Conservation (phyloP, 2,113 vertebrate genomes). For the Periophthalmus modestus region DNA sequence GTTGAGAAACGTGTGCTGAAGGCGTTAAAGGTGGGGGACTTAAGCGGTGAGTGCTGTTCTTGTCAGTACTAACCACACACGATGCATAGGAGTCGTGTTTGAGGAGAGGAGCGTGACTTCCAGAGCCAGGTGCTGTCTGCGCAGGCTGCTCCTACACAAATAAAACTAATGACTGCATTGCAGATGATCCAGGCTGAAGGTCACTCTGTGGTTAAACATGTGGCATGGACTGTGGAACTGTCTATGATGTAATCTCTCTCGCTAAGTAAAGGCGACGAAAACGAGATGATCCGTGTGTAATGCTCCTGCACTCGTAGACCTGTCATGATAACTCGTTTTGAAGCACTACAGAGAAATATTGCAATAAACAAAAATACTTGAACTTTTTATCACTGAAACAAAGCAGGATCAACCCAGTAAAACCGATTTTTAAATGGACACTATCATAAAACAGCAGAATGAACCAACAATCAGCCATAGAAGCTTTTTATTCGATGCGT, state of each 20-base stretch:
- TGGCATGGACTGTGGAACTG: too few relatives aligned
- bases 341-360: too few relatives aligned
- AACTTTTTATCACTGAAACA: too few relatives aligned
- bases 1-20: conserved; percentile 62
- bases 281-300: conserved; percentile 31
- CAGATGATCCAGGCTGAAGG: conserved; percentile 69
- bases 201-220: conserved; percentile 41
- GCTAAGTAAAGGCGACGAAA: conserved; percentile 19
- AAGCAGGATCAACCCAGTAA: too few relatives aligned
- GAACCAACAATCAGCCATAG: too few relatives aligned
- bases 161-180: conserved; percentile 69
- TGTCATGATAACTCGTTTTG: too few relatives aligned
- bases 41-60: conserved; percentile 58
- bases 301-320: neutral
- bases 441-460: too few relatives aligned
- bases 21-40: conserved; percentile 44
- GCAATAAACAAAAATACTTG: too few relatives aligned
- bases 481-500: too few relatives aligned
- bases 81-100: neutral
- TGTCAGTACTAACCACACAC: neutral
- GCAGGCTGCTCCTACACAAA: conserved; percentile 40
- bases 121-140: conserved; percentile 18
- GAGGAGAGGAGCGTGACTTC: neutral
- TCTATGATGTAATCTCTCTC: conserved; percentile 18
- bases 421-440: too few relatives aligned